Evolutionary conservation across 2,113 vertebrate genomes (phyloP).

Genomic region (Desmodus rotundus): DNA sequence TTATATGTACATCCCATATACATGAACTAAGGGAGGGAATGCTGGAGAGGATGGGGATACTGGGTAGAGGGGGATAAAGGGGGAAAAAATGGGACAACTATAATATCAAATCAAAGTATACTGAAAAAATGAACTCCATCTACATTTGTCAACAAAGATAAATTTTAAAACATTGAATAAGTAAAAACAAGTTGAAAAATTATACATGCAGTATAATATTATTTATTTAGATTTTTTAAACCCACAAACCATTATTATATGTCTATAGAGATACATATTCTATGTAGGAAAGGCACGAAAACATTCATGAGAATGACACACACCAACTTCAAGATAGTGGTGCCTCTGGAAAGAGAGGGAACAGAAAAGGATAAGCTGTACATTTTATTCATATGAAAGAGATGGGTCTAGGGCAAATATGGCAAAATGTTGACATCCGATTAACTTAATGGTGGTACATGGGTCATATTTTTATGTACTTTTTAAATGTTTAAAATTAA

Average conservation of each 20-base stretch:
- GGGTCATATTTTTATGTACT: not conserved
- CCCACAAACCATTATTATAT: not conserved
- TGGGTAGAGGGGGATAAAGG: too few relatives aligned
- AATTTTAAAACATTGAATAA: not conserved
- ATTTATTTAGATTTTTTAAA: slow-evolving; percentile 19
- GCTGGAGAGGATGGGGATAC: too few relatives aligned
- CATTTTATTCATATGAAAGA: not conserved
- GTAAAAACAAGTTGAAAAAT: not conserved
- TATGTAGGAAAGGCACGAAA: not conserved
- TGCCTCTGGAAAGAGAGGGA: not conserved
- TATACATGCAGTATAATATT: not conserved
- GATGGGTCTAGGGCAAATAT: not conserved
- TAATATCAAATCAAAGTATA: too few relatives aligned
- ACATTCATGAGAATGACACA: not conserved
- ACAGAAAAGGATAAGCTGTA: not conserved
- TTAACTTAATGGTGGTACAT: not conserved
- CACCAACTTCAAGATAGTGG: not conserved
- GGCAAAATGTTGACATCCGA: not conserved
- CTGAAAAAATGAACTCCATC: not conserved
- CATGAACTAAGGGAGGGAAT: too few relatives aligned
- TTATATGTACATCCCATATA: too few relatives aligned
- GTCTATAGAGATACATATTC: not conserved
- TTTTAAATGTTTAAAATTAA: not conserved
- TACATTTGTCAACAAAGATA: not conserved
- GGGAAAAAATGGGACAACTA: too few relatives aligned